Base-by-base conservation (phyloP, 2,888 invertebrate species). In the Perdita meconis region DNA sequence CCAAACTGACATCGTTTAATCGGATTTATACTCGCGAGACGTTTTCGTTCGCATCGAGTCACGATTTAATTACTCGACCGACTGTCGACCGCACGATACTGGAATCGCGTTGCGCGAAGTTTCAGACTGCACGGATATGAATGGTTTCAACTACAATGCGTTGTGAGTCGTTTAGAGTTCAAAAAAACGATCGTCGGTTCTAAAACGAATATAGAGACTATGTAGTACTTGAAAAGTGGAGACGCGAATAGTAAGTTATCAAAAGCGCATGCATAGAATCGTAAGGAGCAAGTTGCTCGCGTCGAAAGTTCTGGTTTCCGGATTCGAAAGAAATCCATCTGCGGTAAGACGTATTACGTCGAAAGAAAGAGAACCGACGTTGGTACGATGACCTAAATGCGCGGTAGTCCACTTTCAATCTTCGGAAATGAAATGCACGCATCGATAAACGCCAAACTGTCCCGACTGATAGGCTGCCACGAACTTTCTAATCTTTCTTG, bases 341-440 rank as follows among this genome's bases (percentile, higher is more conserved):
- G 40, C 50, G 40, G 44, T 34, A 67, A 0, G 16, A 55, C 59
- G 50, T 65, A 70, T 78, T 76, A 65, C 30, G 57, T 55, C 59
- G 47, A 78, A 78, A 84, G 70, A 78, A 78, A 77, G 67, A 64
- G 26, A 40, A 55, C 22, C 66, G 56, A 55, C 19, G 55, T 19
- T 71, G 42, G 36, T 70, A 64, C 59, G 53, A 44, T 71, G 80
- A 83, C 80, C 80, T 64, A 83, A 83, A 85, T 83, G 63, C 50
- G 61, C 74, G 65, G 30, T 63, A 70, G 76, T 51, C 64, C 61
- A 61, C 60, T 81, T 84, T 86, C 79, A 81, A 86, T 85, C 55
- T 59, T 2, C 26, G 59, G 53, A 79, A 74, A 83, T 69, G 59
- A 61, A 63, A 72, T 55, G 61, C 64, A 65, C 65, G 77, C 79